These are phyloP conservation scores for Microcebus tavaratra DNA, from an alignment of 2,113 vertebrate species.

Conservation along the genomic window DNA sequence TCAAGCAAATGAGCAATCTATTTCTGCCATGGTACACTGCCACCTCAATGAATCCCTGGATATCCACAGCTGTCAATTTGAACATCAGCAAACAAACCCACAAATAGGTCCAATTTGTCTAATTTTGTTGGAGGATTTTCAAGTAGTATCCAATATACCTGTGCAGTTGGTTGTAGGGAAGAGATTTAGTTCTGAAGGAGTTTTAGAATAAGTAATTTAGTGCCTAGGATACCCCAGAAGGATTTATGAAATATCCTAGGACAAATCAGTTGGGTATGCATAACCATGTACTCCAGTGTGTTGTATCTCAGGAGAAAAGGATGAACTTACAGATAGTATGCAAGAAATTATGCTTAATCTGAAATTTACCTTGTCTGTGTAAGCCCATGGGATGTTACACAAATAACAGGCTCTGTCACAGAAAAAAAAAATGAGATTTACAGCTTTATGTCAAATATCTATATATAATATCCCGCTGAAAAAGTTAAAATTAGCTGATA, in stretches of 20 bases:
- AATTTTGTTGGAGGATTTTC: conserved; percentile 26
- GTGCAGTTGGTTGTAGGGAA: not conserved
- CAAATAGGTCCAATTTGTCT: conserved; percentile 38
- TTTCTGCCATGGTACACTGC: conserved; percentile 48
- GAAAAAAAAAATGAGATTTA: not conserved
- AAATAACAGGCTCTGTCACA: not conserved
- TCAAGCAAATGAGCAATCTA: conserved; percentile 68
- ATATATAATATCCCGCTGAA: not conserved
- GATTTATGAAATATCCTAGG: not conserved
- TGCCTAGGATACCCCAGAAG: not conserved
- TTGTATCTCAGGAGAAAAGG: not conserved
- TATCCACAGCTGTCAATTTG: not conserved
- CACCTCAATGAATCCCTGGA: conserved; percentile 52
- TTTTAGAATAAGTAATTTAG: not conserved
- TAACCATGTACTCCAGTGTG: not conserved
- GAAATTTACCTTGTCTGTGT: not conserved
- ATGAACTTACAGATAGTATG: not conserved
- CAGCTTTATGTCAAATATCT: not conserved
- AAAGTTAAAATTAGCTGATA: not conserved
- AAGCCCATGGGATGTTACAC: not conserved
- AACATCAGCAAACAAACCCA: conserved; percentile 51
- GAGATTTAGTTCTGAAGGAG: not conserved
- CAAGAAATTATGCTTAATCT: not conserved
- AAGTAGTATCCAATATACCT: not conserved
- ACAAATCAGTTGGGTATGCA: not conserved